Percentiles rank a stretch among this genome's conserved stretches.
These are phyloP conservation scores for Ridgeia piscesae DNA, from an alignment of 1,140 invertebrate genomes.

Conservation along the genomic window DNA sequence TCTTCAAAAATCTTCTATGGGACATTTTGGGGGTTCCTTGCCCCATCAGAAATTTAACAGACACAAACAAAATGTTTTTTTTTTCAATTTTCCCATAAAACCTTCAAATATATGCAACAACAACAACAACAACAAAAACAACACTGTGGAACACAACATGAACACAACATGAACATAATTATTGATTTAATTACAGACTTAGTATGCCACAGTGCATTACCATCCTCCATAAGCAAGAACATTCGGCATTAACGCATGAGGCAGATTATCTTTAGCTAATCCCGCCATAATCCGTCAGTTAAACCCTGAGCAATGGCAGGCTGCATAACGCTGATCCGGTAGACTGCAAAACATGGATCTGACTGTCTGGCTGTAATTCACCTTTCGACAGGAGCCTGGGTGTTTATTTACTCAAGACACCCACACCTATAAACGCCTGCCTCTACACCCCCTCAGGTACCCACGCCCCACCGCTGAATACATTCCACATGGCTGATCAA, in stretches of 20 bases:
- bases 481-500: not conserved
- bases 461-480: not conserved
- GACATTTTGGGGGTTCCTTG: not conserved
- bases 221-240: not conserved
- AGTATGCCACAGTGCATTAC: not conserved
- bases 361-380: not conserved
- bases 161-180: not conserved
- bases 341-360: not conserved
- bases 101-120: not conserved
- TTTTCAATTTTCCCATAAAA: not conserved
- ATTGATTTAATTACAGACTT: not conserved
- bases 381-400: not conserved
- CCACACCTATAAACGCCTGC: constrained; percentile 3
- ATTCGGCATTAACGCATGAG: not conserved
- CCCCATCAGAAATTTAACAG: not conserved
- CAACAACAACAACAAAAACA: no score
- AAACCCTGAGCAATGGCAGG: not conserved
- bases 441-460: not conserved
- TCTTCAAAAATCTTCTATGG: no score
- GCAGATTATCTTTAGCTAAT: not conserved
- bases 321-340: no score
- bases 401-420: not conserved
- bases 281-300: not conserved
- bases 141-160: not conserved
- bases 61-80: not conserved